phyloP scores from a whole-genome alignment of 2,888 invertebrate genomes.

The Acleris laterana region DNA sequence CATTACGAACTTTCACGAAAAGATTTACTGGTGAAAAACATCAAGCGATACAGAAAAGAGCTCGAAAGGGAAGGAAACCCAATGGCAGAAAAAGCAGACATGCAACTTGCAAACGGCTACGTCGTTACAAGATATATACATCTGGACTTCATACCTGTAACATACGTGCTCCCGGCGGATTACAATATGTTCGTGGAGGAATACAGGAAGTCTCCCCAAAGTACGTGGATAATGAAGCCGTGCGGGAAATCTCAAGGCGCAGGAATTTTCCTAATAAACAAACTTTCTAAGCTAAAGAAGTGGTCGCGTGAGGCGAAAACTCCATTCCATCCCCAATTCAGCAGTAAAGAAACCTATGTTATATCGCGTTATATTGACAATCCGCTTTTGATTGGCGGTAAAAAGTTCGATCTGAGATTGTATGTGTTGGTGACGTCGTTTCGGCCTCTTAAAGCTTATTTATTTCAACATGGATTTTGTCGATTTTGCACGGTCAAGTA shows the following conservation, averaged over 20 bases:
- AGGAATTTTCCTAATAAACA: constrained; percentile 97
- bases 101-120: constrained; percentile 84
- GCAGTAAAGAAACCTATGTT: constrained; percentile 95
- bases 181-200: constrained; percentile 99
- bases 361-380: constrained; percentile 98
- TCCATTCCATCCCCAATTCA: constrained; percentile 92
- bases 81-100: constrained; percentile 89
- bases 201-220: constrained; percentile 95
- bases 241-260: constrained; percentile 97
- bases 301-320: constrained; percentile 95
- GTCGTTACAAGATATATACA: constrained; percentile 89
- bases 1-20: constrained; percentile 97
- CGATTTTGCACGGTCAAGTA: constrained; percentile 98
- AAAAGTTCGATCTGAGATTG: constrained; percentile 96
- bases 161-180: constrained; percentile 97
- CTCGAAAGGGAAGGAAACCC: constrained; percentile 94
- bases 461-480: constrained; percentile 97
- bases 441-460: constrained; percentile 95
- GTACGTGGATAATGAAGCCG: constrained; percentile 99
- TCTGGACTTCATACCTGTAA: constrained; percentile 96
- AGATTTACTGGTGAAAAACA: constrained; percentile 97
- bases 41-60: constrained; percentile 96
- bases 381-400: constrained; percentile 97
- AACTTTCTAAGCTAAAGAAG: constrained; percentile 95
- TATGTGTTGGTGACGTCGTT: constrained; percentile 97